These are phyloP conservation scores for Solenopsis fugax DNA, from an alignment of 1,140 invertebrate genomes.

Conservation along the genomic window DNA sequence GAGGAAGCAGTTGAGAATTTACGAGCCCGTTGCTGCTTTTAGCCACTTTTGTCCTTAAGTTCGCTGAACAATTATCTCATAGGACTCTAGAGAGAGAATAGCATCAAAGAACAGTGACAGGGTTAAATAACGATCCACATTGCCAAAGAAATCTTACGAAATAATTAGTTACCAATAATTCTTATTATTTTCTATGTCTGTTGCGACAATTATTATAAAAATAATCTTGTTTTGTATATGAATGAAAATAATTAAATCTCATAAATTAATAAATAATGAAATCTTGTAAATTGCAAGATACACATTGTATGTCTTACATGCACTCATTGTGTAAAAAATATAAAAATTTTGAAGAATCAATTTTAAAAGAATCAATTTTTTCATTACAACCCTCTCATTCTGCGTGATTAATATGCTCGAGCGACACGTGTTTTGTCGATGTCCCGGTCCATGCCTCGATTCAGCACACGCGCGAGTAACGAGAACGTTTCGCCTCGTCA, in stretches of 20 bases:
- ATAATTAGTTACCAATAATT: background rate
- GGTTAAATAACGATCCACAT: background rate
- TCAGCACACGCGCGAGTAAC: slow-evolving; percentile 34
- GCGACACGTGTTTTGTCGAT: slow-evolving; percentile 10
- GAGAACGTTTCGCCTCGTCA: slow-evolving; percentile 44
- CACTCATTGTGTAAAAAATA: background rate
- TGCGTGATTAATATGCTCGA: slow-evolving; percentile 12
- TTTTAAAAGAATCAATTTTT: background rate
- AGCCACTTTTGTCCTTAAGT: slow-evolving; percentile 28
- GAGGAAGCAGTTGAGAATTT: slow-evolving; percentile 75
- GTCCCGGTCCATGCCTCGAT: background rate
- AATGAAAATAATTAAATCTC: background rate
- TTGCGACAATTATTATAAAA: too few relatives aligned
- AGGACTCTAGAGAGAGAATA: background rate
- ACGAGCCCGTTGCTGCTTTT: slow-evolving; percentile 58
- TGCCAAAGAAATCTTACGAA: background rate
- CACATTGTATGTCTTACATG: too few relatives aligned
- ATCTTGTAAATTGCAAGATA: background rate
- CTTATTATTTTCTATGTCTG: background rate
- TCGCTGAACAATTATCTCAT: background rate
- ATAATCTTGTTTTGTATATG: background rate
- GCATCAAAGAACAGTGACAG: background rate
- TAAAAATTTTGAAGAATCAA: too few relatives aligned
- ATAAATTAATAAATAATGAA: background rate
- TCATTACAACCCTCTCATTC: background rate